Evolutionary conservation across 2,113 vertebrate species (phyloP).

Genomic region (Ochotona curzoniae): DNA sequence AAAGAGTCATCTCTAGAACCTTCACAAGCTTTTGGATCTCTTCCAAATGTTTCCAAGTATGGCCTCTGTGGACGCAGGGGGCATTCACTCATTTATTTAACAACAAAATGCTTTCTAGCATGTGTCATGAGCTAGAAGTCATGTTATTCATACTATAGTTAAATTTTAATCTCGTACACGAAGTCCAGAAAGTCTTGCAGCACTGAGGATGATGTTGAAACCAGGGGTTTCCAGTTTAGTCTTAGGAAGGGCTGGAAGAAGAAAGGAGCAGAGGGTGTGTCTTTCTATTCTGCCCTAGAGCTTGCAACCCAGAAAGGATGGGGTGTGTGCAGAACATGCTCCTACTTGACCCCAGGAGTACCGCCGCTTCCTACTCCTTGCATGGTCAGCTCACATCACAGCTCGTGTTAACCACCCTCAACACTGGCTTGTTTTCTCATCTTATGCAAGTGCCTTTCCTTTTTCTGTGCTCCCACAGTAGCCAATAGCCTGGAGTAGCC

Average conservation of each 20-base stretch:
- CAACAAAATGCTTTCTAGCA: background rate
- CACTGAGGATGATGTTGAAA: too few relatives aligned
- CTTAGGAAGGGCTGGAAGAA: background rate
- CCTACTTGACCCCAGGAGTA: background rate
- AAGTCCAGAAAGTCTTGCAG: background rate
- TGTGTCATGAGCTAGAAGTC: background rate
- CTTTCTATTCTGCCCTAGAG: background rate
- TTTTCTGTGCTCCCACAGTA: background rate
- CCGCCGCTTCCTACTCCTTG: background rate
- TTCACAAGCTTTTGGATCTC: background rate
- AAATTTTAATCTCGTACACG: background rate
- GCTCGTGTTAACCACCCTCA: background rate
- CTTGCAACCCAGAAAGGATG: too few relatives aligned
- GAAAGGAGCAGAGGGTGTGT: background rate
- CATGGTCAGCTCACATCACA: background rate
- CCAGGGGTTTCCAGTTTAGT: background rate
- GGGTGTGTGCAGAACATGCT: background rate
- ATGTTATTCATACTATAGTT: background rate
- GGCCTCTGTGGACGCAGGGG: background rate
- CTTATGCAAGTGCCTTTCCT: background rate
- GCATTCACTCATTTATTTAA: background rate
- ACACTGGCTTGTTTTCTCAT: background rate
- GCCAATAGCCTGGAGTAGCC: too few relatives aligned
- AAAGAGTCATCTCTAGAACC: background rate
- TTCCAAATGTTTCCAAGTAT: background rate